A percentile compares a stretch with the other conserved stretches of the same genome.
Evolutionary conservation across 64 coral and sea anemone genomes (phyloP).

Genomic region (Exaiptasia diaphana): DNA sequence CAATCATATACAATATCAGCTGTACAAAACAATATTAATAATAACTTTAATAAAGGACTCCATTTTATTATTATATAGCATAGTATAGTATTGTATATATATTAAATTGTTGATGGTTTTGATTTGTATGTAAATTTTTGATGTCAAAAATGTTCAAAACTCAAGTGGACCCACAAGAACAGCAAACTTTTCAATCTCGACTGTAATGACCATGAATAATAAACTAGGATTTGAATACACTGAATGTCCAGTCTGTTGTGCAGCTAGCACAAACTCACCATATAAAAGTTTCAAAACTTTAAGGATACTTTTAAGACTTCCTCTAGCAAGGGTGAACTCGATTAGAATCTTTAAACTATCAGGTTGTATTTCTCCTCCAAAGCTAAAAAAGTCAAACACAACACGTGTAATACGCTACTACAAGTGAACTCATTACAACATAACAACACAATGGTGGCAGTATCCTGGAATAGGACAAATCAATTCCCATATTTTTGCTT

Average conservation of each 20-base stretch:
- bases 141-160: too few species aligned
- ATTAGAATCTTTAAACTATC: conserved; percentile 91
- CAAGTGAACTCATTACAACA: too few species aligned
- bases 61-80: not conserved
- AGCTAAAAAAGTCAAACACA: conserved; percentile 36
- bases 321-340: conserved; percentile 85
- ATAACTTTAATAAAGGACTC: not conserved
- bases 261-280: conserved; percentile 69
- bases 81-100: not conserved
- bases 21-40: not conserved
- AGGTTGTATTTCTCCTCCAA: conserved; percentile 64
- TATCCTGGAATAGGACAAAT: too few species aligned
- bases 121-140: too few species aligned
- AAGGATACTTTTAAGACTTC: conserved; percentile 95
- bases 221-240: too few species aligned
- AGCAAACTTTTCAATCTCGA: too few species aligned
- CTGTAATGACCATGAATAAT: too few species aligned
- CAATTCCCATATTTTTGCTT: too few species aligned
- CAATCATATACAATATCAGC: not conserved
- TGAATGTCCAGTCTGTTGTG: too few species aligned
- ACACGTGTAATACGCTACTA: too few species aligned
- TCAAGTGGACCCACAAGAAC: too few species aligned
- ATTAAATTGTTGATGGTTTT: not conserved
- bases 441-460: too few species aligned
- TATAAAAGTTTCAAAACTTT: conserved; percentile 92